Base-by-base conservation (phyloP, 2,888 invertebrate species). In the Geophilus truncorum region DNA sequence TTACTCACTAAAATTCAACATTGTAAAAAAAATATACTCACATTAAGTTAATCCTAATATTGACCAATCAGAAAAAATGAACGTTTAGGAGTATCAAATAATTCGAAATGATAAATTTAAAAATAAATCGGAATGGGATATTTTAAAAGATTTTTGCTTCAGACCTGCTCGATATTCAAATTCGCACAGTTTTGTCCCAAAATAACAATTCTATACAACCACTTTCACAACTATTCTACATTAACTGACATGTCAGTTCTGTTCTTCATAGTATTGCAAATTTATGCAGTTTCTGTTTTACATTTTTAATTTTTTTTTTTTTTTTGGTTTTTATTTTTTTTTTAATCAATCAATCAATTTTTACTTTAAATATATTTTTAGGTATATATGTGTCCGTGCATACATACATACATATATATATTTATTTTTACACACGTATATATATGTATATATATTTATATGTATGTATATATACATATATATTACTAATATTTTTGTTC, bases 361-460 rank as follows among this genome's bases (percentile, higher is more conserved):
- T 45, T 45, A 45, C 45, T 45, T 45, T 45, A 45, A 45, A 45
- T 45, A 45, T 45, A 45, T 45, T 45, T 45, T 45, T 45, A 45
- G 45, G 18, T 45, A 45, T 45, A 45, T 45, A 45, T 45, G 45
- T 45, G 45, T 45, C 18, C 45, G 45, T 45, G 45, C 45, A 45
- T 45, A 45, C 45, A 45, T 45, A 45, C 45, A 45, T 45, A 45
- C 45, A 45, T 45, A 45, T 45, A 45, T 45, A 45, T 45, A 45
- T 45, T 45, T 45, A 45, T 45, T 45, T 45, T 45, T 45, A 45
- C 45, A 45, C 45, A n/a, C 45, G 3, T 75, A n/a, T 75, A 75
- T 75, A 75, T 70, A 21, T 70, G 12, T 62, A 62, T 62, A 62
- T 62, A 62, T 62, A 62, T 70, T 15, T 70, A 75, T 75, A 28